Conservation (phyloP, 2,113 vertebrate genomes). For the Sceloporus undulatus region DNA sequence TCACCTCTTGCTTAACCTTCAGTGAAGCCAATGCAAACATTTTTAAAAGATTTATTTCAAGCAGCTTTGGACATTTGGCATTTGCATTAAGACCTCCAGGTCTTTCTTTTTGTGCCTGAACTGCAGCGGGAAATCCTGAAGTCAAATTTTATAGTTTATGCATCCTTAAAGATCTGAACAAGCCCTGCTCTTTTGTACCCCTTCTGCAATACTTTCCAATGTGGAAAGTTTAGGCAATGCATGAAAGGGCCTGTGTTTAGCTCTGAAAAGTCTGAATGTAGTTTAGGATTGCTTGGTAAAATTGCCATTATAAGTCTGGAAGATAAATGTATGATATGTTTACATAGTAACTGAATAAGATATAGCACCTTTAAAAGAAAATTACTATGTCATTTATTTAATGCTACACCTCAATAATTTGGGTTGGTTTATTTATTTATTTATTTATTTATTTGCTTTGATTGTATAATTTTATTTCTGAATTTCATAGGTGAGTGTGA, state of each 20-base stretch:
- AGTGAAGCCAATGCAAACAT: slow-evolving; percentile 33
- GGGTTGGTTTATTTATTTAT: not conserved
- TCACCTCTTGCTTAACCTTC: slow-evolving; percentile 25
- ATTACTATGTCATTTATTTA: not conserved
- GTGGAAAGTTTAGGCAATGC: not conserved
- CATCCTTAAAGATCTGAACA: not conserved
- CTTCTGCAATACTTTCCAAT: not conserved
- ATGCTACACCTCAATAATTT: not conserved
- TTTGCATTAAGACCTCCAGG: slow-evolving; percentile 46
- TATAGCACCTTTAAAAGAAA: too few relatives aligned
- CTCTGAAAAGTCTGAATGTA: not conserved
- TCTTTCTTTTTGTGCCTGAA: slow-evolving; percentile 18
- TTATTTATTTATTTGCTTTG: not conserved
- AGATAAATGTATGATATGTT: not conserved
- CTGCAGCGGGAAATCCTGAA: slow-evolving; percentile 15
- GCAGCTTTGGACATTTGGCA: slow-evolving; percentile 35
- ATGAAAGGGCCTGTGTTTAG: slow-evolving; percentile 25
- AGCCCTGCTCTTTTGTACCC: not conserved
- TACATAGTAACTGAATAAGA: not conserved
- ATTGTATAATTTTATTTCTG: not conserved
- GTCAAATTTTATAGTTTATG: slow-evolving; percentile 28
- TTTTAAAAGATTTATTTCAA: slow-evolving; percentile 56
- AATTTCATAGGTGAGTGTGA: not conserved
- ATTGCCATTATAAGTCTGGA: slow-evolving; percentile 24
- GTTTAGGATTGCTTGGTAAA: slow-evolving; percentile 29